Evolutionary conservation across 2,797 vertebrate genomes (phyloP).

Genomic region (Pempheris klunzingeri): DNA sequence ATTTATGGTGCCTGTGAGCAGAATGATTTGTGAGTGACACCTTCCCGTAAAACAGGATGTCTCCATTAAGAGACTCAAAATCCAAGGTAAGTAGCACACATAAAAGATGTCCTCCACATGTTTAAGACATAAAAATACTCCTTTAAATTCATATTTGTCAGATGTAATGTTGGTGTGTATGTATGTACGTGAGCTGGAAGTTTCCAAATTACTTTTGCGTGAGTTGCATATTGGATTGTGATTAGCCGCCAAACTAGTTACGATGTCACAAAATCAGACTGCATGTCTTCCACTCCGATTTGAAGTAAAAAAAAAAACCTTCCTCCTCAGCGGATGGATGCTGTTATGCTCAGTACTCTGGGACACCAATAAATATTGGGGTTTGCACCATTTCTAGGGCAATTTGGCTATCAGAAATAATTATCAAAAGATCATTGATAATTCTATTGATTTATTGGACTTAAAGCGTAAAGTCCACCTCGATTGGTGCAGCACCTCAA

Average conservation of each 20-base stretch:
- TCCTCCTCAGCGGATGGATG: neutral
- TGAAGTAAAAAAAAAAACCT: neutral
- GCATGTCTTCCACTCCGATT: neutral
- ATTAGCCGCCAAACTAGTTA: neutral
- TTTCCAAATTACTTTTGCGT: constrained; percentile 8
- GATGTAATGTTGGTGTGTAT: constrained; percentile 5
- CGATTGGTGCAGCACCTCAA: too few relatives aligned
- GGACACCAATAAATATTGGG: too few relatives aligned
- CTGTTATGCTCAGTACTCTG: too few relatives aligned
- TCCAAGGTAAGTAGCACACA: constrained; percentile 33
- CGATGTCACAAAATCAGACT: neutral
- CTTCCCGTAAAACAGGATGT: constrained; percentile 65
- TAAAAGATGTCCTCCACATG: constrained; percentile 47
- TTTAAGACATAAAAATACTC: constrained; percentile 46
- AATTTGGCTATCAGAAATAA: too few relatives aligned
- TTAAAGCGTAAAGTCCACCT: too few relatives aligned
- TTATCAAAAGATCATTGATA: too few relatives aligned
- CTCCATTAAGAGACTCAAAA: constrained; percentile 60
- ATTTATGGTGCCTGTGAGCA: constrained; percentile 42
- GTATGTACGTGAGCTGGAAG: neutral
- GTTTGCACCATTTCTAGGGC: too few relatives aligned
- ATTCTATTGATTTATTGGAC: too few relatives aligned
- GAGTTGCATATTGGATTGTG: neutral
- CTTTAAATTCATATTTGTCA: constrained; percentile 29
- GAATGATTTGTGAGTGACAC: constrained; percentile 59